Conservation (phyloP, 2,797 vertebrate species). For the Sylvia borin region DNA sequence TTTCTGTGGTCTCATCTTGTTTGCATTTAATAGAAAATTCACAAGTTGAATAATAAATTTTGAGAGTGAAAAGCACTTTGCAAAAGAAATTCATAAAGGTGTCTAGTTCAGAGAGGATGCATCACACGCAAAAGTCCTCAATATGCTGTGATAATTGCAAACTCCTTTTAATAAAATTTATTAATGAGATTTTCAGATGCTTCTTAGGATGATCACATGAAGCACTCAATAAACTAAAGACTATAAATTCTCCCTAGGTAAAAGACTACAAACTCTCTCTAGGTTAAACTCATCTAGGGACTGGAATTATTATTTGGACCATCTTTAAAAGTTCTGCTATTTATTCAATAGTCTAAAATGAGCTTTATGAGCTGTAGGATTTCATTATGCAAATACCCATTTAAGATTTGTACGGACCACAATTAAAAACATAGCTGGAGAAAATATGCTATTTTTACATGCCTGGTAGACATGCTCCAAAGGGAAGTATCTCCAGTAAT, state of each 20-base stretch:
- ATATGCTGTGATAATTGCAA: not conserved
- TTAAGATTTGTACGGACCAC: not conserved
- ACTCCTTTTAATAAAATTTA: not conserved
- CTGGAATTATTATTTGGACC: not conserved
- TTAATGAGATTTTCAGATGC: slow-evolving; percentile 13
- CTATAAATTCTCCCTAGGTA: not conserved
- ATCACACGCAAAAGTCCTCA: not conserved
- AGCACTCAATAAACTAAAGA: not conserved
- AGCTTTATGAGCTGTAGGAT: not conserved
- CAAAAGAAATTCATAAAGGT: not conserved
- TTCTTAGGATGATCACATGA: not conserved
- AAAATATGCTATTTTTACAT: not conserved
- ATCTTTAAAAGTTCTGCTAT: slow-evolving; percentile 6
- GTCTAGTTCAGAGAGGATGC: not conserved
- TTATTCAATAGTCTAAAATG: not conserved
- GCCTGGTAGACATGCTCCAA: not conserved
- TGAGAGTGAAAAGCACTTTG: not conserved
- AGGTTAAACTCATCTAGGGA: not conserved
- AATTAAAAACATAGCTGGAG: not conserved
- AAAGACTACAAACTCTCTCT: not conserved
- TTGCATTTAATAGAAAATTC: not conserved
- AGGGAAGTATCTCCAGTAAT: not conserved
- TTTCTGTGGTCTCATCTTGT: not conserved
- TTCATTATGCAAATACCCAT: not conserved
- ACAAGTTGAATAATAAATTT: not conserved